These are phyloP conservation scores for Copidosoma aretas DNA, from an alignment of 2,888 invertebrate species.

Conservation along the genomic window DNA sequence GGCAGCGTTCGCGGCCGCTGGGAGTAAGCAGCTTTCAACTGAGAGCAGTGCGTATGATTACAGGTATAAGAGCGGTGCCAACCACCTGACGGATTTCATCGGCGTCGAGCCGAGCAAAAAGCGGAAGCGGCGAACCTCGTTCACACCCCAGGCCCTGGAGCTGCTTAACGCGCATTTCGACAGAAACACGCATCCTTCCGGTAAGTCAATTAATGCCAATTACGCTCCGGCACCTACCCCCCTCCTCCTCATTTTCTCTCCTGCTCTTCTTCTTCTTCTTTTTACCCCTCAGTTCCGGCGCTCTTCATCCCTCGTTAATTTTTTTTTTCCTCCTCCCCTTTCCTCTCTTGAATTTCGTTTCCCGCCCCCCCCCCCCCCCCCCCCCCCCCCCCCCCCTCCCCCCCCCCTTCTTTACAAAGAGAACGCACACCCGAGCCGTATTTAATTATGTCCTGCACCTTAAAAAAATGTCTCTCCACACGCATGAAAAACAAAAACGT, in stretches of 20 bases:
- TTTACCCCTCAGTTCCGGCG: neutral
- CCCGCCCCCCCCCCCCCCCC: neutral
- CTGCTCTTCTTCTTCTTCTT: neutral
- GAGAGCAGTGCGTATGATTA: constrained; percentile 63
- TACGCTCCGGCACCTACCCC: constrained; percentile 3
- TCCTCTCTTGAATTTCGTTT: too few species aligned
- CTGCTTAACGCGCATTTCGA: constrained; percentile 94
- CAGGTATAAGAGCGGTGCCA: constrained; percentile 91
- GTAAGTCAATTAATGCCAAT: constrained; percentile 65
- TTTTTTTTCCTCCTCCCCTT: neutral
- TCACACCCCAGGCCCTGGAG: constrained; percentile 95
- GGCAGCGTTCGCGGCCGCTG: constrained; percentile 2
- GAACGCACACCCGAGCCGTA: too few species aligned
- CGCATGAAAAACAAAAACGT: too few species aligned
- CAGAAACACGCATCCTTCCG: constrained; percentile 96
- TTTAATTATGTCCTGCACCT: too few species aligned
- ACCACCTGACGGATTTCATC: constrained; percentile 93
- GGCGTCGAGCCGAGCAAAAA: constrained; percentile 97
- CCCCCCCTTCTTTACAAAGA: too few species aligned
- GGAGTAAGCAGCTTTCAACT: constrained; percentile 55
- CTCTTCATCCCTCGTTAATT: neutral
- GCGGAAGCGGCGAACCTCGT: constrained; percentile 93
- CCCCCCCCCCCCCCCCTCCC: neutral
- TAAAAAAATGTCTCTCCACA: too few species aligned
- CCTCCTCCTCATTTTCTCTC: neutral